phyloP scores from a whole-genome alignment of 2,888 invertebrate species.

The Anthrax anthrax region DNA sequence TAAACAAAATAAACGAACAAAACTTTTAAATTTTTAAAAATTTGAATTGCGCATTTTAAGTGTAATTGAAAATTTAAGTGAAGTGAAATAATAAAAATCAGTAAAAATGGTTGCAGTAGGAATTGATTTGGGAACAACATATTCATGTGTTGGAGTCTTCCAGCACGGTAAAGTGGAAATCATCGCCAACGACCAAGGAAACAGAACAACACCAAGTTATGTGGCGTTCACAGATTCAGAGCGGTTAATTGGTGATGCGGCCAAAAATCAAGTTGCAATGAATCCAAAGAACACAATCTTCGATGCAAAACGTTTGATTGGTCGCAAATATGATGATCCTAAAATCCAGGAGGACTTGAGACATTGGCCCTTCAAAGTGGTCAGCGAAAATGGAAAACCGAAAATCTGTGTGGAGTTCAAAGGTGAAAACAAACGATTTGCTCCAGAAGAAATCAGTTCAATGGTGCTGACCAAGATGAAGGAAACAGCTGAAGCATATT shows the following conservation, averaged over 20 bases:
- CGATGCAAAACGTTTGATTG: constrained; percentile 92
- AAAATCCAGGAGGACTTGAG: constrained; percentile 89
- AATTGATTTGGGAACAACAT: constrained; percentile 73
- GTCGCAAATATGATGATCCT: constrained; percentile 75
- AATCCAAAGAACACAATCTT: constrained; percentile 84
- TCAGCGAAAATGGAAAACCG: constrained; percentile 66
- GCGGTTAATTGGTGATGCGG: constrained; percentile 71
- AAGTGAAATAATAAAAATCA: constrained; percentile 12
- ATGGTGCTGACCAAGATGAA: constrained; percentile 93
- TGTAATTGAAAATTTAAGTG: background rate
- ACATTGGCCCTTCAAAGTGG: constrained; percentile 86
- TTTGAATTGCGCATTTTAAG: background rate
- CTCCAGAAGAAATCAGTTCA: constrained; percentile 83
- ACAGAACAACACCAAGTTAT: constrained; percentile 60
- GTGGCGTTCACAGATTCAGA: constrained; percentile 80
- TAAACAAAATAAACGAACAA: background rate
- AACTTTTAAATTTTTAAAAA: background rate
- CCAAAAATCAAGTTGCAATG: constrained; percentile 78
- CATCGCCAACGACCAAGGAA: constrained; percentile 72
- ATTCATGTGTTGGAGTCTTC: constrained; percentile 62
- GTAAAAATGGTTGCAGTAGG: constrained; percentile 47
- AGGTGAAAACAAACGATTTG: constrained; percentile 78
- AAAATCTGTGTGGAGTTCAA: constrained; percentile 76
- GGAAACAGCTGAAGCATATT: constrained; percentile 70
- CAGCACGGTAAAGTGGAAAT: constrained; percentile 71